These are phyloP conservation scores for Sciurus vulgaris DNA, from an alignment of 2,797 vertebrate species.

Conservation along the genomic window DNA sequence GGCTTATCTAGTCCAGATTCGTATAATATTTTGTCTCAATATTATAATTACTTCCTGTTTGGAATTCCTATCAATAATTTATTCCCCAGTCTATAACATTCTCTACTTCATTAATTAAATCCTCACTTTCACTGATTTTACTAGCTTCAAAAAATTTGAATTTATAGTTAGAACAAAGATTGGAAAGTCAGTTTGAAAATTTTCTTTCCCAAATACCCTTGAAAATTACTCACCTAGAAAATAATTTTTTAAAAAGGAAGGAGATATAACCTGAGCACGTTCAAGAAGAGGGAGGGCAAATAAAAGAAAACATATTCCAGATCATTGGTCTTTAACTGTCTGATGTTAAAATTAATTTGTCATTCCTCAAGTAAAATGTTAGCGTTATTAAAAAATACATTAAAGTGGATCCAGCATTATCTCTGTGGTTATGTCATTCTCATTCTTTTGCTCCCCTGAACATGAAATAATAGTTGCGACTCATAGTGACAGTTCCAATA, in stretches of 20 bases:
- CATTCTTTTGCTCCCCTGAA: neutral
- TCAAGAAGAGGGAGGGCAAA: neutral
- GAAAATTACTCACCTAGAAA: neutral
- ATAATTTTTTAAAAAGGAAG: neutral
- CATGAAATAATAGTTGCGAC: neutral
- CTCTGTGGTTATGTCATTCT: neutral
- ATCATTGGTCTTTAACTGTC: neutral
- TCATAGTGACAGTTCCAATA: neutral
- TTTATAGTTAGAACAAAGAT: conserved; percentile 17
- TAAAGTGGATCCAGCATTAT: neutral
- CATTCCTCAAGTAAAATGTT: conserved; percentile 8
- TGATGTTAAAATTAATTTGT: conserved; percentile 2
- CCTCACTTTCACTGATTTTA: neutral
- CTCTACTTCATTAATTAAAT: neutral
- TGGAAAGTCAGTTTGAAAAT: neutral
- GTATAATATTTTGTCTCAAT: neutral
- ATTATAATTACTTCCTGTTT: conserved; percentile 21
- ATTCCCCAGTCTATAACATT: neutral
- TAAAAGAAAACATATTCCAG: neutral
- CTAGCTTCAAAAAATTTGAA: conserved; percentile 17
- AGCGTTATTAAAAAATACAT: conserved; percentile 22
- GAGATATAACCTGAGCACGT: neutral
- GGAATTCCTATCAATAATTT: neutral
- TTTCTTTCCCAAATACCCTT: neutral
- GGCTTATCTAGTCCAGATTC: neutral